These are phyloP conservation scores for Carollia perspicillata DNA, from an alignment of 2,113 vertebrate genomes.

Conservation along the genomic window DNA sequence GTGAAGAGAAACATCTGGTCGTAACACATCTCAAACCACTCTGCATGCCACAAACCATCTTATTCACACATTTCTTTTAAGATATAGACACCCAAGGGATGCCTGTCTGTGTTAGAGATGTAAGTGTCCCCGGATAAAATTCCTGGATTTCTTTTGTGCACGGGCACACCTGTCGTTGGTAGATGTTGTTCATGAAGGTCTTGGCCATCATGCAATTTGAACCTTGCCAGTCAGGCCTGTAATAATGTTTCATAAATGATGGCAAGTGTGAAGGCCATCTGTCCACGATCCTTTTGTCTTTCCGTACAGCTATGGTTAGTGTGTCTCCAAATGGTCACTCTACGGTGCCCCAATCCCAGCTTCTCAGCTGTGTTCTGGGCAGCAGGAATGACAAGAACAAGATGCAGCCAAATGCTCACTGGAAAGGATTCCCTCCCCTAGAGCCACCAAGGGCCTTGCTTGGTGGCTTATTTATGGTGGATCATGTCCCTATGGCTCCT, in stretches of 20 bases:
- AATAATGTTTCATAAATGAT: background rate
- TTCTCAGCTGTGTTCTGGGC: background rate
- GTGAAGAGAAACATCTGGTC: background rate
- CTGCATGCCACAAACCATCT: background rate
- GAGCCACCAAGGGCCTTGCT: fast-evolving
- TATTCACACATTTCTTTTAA: background rate
- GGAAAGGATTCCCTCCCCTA: too few relatives aligned
- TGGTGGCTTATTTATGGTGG: too few relatives aligned
- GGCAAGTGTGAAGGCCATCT: background rate
- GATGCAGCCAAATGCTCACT: fast-evolving
- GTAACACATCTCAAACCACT: background rate
- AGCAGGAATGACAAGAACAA: background rate
- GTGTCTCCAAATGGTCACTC: background rate
- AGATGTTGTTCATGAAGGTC: background rate
- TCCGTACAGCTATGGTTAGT: fast-evolving
- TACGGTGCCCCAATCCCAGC: background rate
- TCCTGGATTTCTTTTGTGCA: background rate
- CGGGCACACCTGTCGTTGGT: background rate
- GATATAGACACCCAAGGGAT: background rate
- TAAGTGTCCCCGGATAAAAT: background rate
- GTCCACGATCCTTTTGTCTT: fast-evolving
- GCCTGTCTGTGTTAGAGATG: background rate
- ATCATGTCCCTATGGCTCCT: background rate
- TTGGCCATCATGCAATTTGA: background rate
- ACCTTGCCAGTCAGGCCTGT: background rate